A percentile compares a stretch with the other conserved stretches of the same genome.
Evolutionary conservation across 37 sponge, comb jelly and placozoan species (phyloP).

Genomic region (Aplysina aerophoba): DNA sequence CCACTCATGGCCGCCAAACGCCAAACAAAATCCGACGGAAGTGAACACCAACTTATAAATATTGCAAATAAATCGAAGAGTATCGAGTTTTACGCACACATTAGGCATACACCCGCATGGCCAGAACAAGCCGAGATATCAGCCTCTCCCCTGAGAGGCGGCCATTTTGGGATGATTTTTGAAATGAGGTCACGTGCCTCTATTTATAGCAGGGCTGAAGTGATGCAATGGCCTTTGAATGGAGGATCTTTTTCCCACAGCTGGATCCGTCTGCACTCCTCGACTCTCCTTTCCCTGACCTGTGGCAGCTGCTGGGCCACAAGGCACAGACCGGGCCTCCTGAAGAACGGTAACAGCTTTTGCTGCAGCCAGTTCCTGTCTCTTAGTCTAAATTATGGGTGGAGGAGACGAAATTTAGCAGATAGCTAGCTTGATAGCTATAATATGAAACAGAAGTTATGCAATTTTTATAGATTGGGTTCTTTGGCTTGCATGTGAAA

Average conservation of each 20-base stretch:
- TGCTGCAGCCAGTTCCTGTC: too few relatives aligned
- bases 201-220: neutral
- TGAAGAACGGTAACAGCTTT: too few relatives aligned
- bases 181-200: neutral
- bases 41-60: too few relatives aligned
- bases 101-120: too few relatives aligned
- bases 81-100: too few relatives aligned
- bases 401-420: too few relatives aligned
- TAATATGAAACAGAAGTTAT: too few relatives aligned
- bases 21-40: neutral
- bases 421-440: too few relatives aligned
- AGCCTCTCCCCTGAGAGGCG: neutral
- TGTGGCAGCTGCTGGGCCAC: slow-evolving; percentile 25
- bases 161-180: neutral
- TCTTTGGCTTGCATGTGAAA: too few relatives aligned
- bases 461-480: too few relatives aligned
- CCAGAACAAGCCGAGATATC: neutral
- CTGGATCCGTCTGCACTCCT: neutral
- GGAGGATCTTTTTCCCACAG: slow-evolving; percentile 42
- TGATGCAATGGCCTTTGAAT: slow-evolving; percentile 24
- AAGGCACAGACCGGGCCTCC: neutral
- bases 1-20: neutral
- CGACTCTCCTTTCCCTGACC: neutral
- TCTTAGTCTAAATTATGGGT: too few relatives aligned
- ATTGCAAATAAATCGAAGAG: too few relatives aligned